Conservation (phyloP, 2,888 invertebrate genomes). For the Synergus itoensis region DNA sequence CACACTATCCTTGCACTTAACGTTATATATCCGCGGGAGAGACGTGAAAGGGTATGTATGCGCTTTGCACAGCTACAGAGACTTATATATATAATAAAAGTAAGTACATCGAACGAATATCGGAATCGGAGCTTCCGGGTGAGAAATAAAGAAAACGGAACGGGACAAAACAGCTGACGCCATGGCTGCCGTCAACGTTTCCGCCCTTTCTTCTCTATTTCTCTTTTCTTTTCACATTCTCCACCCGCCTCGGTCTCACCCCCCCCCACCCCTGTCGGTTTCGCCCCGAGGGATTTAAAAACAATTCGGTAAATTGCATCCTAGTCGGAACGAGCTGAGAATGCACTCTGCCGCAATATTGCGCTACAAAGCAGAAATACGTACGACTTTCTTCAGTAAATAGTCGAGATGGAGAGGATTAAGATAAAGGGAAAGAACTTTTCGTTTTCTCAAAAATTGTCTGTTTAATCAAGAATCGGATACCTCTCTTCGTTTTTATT, state of each 20-base stretch:
- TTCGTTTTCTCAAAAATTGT: neutral
- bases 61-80: conserved; percentile 8
- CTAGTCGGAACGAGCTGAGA: conserved; percentile 57
- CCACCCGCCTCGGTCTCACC: conserved; percentile 42
- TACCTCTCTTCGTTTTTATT: no score
- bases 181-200: conserved; percentile 69
- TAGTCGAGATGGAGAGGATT: conserved; percentile 27
- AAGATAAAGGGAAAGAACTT: neutral
- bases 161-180: conserved; percentile 75
- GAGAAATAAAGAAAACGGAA: conserved; percentile 69
- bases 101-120: conserved; percentile 64
- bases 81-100: conserved; percentile 24
- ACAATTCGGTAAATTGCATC: conserved; percentile 75
- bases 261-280: conserved; percentile 45
- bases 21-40: conserved; percentile 13
- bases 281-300: conserved; percentile 73
- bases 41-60: conserved; percentile 16
- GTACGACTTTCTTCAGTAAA: conserved; percentile 31
- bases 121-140: conserved; percentile 63
- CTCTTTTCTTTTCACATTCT: conserved; percentile 42
- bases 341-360: conserved; percentile 47
- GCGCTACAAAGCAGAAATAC: conserved; percentile 36
- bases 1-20: conserved; percentile 29
- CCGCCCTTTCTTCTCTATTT: conserved; percentile 51
- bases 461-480: neutral